Evolutionary conservation across 2,888 invertebrate species (phyloP).

Genomic region (Drosophila mayaguana): DNA sequence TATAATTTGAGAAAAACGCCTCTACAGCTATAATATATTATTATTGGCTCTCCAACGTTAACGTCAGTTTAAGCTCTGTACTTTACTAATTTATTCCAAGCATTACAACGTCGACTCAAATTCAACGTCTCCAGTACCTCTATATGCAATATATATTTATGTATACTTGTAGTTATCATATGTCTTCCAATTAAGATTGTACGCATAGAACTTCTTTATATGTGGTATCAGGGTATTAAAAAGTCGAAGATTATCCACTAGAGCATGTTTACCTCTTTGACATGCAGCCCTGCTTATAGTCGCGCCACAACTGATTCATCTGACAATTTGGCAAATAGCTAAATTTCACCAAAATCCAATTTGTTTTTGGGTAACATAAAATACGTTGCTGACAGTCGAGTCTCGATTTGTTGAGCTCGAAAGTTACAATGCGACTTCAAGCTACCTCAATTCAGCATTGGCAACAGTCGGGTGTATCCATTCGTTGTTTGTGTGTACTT

Average conservation of each 20-base stretch:
- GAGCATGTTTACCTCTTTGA: background rate
- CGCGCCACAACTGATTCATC: background rate
- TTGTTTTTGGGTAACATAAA: background rate
- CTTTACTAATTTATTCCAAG: too few species aligned
- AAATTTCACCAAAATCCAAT: background rate
- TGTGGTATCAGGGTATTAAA: too few species aligned
- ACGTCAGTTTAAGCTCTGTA: too few species aligned
- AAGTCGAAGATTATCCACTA: background rate
- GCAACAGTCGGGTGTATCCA: background rate
- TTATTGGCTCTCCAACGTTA: too few species aligned
- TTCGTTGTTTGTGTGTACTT: too few species aligned
- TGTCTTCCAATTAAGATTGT: background rate
- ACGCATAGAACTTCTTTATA: background rate
- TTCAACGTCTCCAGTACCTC: background rate
- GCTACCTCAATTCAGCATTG: background rate
- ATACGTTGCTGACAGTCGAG: constrained; percentile 20
- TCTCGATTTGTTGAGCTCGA: constrained; percentile 6
- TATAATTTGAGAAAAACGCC: too few species aligned
- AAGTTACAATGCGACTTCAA: too few species aligned
- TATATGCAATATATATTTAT: background rate
- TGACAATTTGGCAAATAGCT: background rate
- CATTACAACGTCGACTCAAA: too few species aligned
- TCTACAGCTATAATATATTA: too few species aligned
- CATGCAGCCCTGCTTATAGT: background rate
- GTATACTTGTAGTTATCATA: too few species aligned